Evolutionary conservation across 2,888 invertebrate genomes (phyloP).

Genomic region (Stenichneumon culpator): DNA sequence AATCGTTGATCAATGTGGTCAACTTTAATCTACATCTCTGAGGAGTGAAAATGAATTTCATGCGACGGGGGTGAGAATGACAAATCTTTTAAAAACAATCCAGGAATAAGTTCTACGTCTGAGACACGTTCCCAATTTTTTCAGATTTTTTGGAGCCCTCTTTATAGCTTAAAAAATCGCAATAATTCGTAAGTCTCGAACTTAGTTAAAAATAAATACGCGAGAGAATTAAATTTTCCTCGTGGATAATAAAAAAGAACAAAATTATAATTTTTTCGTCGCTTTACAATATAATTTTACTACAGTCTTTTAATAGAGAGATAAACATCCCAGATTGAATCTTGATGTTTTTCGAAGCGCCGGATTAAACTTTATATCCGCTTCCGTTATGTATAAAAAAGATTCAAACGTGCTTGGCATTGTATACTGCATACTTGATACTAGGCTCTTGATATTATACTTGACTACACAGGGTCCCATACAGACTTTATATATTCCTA

Average conservation of each 20-base stretch:
- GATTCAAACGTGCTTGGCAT: neutral
- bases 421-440: neutral
- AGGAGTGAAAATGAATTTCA: too few relatives aligned
- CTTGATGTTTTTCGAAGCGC: neutral
- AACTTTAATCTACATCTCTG: neutral
- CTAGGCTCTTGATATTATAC: neutral
- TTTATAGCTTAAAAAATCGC: neutral
- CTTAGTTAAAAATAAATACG: too few relatives aligned
- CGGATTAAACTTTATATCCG: neutral
- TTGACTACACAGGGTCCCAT: neutral
- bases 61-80: too few relatives aligned
- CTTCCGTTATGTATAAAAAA: neutral
- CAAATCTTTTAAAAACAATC: too few relatives aligned
- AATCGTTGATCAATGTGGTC: neutral
- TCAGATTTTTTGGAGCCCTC: neutral
- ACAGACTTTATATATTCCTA: constrained; percentile 2
- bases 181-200: neutral
- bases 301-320: neutral
- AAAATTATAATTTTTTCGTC: neutral
- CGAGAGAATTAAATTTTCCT: too few relatives aligned
- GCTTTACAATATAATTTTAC: too few relatives aligned
- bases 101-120: neutral
- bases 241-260: neutral
- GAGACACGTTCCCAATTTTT: neutral
- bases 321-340: neutral